phyloP scores from a whole-genome alignment of 2,113 vertebrate genomes.

The Labeo rohita region DNA sequence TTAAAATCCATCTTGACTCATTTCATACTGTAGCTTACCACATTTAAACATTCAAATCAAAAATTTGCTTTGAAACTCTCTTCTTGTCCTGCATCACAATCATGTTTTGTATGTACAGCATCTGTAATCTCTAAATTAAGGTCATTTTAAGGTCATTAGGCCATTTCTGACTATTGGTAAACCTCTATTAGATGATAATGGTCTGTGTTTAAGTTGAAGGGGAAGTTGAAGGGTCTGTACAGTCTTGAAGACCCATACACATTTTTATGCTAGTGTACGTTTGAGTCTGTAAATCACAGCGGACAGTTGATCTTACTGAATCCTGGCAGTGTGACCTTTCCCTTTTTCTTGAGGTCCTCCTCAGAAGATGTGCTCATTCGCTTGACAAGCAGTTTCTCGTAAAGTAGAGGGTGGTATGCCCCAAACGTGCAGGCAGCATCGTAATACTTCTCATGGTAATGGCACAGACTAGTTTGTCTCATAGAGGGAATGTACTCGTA shows the following conservation, averaged over 20 bases:
- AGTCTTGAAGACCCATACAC: not conserved
- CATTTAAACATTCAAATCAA: not conserved
- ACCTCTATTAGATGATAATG: not conserved
- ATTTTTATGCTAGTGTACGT: not conserved
- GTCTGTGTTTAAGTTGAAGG: not conserved
- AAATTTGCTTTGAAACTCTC: not conserved
- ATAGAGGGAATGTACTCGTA: slow-evolving; percentile 86
- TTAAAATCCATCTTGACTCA: not conserved
- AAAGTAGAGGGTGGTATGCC: slow-evolving; percentile 85
- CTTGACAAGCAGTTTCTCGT: slow-evolving; percentile 85
- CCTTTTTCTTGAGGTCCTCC: slow-evolving; percentile 78
- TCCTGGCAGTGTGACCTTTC: slow-evolving; percentile 83
- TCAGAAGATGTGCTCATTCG: slow-evolving; percentile 78
- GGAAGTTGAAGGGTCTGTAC: not conserved
- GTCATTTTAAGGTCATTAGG: not conserved
- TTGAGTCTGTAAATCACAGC: slow-evolving; percentile 25
- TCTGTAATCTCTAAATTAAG: not conserved
- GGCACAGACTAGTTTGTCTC: slow-evolving; percentile 81
- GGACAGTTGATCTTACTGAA: slow-evolving; percentile 76
- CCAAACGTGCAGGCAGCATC: slow-evolving; percentile 85
- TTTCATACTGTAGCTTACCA: not conserved
- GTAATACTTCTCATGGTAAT: slow-evolving; percentile 82
- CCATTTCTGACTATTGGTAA: not conserved
- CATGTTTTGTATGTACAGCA: not conserved
- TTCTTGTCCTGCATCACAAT: not conserved